Evolutionary conservation across 2,797 vertebrate species (phyloP).

Genomic region (Esox lucius): DNA sequence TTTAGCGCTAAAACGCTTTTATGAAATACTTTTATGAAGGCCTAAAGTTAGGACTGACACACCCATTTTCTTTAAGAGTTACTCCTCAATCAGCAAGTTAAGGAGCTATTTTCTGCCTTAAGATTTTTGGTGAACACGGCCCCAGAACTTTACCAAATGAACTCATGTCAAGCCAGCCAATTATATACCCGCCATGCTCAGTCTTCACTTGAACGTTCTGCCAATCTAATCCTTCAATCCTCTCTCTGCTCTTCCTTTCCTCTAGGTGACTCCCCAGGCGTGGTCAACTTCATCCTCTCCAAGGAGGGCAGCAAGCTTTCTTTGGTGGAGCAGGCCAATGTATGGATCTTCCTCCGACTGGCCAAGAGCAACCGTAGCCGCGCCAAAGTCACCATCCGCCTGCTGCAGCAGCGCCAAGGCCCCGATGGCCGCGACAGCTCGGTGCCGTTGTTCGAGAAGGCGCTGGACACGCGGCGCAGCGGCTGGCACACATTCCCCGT

Average conservation of each 20-base stretch:
- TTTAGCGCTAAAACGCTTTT: too few species aligned
- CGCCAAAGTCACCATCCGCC: constrained; percentile 86
- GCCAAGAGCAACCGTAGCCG: constrained; percentile 91
- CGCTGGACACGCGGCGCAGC: constrained; percentile 90
- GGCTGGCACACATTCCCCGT: constrained; percentile 95
- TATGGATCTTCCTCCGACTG: constrained; percentile 95
- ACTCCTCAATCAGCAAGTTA: too few species aligned
- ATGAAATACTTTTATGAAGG: too few species aligned
- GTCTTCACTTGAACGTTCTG: not conserved
- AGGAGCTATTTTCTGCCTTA: too few species aligned
- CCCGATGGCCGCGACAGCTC: constrained; percentile 47
- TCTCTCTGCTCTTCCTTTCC: not conserved
- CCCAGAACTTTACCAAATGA: not conserved
- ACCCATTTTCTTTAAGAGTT: too few species aligned
- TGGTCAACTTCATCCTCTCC: constrained; percentile 90
- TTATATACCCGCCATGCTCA: constrained; percentile 32
- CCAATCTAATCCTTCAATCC: not conserved
- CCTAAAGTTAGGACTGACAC: too few species aligned
- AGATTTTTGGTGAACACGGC: too few species aligned
- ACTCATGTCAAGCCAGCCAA: constrained; percentile 24
- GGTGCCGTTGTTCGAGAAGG: constrained; percentile 81
- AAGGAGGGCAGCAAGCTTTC: constrained; percentile 88
- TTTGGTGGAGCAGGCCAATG: constrained; percentile 90
- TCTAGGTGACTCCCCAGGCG: constrained; percentile 83
- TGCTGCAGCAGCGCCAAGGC: constrained; percentile 77